Conservation (phyloP, 2,888 invertebrate species). For the Tenthredo scrophulariae region DNA sequence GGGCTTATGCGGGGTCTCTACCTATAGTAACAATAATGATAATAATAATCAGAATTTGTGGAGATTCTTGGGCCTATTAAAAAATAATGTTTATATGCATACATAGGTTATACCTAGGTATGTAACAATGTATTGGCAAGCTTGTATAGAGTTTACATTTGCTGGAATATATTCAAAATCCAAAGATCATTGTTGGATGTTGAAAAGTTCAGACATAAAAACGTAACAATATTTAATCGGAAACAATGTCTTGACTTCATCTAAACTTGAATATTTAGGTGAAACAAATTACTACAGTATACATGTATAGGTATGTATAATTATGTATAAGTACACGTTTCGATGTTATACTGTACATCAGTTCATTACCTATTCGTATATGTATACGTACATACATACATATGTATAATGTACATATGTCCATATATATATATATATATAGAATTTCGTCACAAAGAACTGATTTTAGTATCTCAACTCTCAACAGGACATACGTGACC, state of each 20-base stretch:
- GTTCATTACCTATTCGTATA: not conserved
- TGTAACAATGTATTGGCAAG: conserved; percentile 16
- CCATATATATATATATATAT: not conserved
- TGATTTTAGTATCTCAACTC: not conserved
- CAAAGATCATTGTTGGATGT: conserved; percentile 66
- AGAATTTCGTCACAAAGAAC: not conserved
- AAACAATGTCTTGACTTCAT: conserved; percentile 74
- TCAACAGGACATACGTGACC: not conserved
- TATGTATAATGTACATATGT: not conserved
- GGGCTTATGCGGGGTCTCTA: conserved; percentile 18
- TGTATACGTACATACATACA: not conserved
- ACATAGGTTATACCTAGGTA: not conserved
- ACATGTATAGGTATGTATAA: not conserved
- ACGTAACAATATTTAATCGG: conserved; percentile 56
- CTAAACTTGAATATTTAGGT: conserved; percentile 76
- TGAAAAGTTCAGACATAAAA: conserved; percentile 66
- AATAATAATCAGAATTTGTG: conserved; percentile 21
- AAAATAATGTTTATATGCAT: conserved; percentile 2
- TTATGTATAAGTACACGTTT: conserved; percentile 6
- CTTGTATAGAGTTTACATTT: not conserved
- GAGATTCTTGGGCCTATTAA: conserved; percentile 36
- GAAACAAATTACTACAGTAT: conserved; percentile 71
- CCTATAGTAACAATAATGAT: conserved; percentile 9
- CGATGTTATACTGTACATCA: not conserved
- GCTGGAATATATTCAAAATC: conserved; percentile 67